These are phyloP conservation scores for Herpailurus yagouaroundi DNA, from an alignment of 2,113 vertebrate species.

Conservation along the genomic window DNA sequence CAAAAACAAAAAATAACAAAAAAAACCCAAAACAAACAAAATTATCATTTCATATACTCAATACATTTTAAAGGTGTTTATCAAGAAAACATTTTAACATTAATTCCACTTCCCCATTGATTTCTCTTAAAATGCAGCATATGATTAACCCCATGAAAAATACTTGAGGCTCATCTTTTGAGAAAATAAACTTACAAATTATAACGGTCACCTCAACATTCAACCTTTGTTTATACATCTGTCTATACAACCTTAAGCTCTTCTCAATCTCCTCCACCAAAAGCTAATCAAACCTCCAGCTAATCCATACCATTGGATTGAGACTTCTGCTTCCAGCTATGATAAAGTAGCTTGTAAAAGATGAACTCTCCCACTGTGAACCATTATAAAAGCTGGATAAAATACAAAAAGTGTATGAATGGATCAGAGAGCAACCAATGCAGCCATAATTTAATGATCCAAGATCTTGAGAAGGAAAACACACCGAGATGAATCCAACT, in stretches of 20 bases:
- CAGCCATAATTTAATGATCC: slow-evolving; percentile 32
- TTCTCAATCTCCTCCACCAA: neutral
- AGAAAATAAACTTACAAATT: slow-evolving; percentile 22
- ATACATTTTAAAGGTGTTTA: neutral
- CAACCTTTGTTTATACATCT: neutral
- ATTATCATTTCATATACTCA: neutral
- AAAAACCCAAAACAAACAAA: neutral
- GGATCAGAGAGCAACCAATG: neutral
- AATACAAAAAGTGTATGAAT: slow-evolving; percentile 1
- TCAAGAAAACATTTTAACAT: slow-evolving; percentile 25
- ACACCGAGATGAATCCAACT: neutral
- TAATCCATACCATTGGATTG: neutral
- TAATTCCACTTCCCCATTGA: neutral
- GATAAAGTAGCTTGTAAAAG: slow-evolving; percentile 25
- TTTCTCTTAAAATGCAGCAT: neutral
- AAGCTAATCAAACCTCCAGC: slow-evolving; percentile 34
- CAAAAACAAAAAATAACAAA: neutral
- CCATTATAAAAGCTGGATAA: neutral
- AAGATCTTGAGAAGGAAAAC: slow-evolving; percentile 27
- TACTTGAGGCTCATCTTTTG: neutral
- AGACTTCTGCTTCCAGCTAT: slow-evolving; percentile 6
- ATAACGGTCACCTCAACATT: neutral
- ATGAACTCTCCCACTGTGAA: neutral
- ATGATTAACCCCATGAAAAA: neutral
- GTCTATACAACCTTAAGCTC: neutral